Evolutionary conservation across 30 jellyfish, hydroid and myxozoan species (phyloP).

Genomic region (Cassiopea andromeda): DNA sequence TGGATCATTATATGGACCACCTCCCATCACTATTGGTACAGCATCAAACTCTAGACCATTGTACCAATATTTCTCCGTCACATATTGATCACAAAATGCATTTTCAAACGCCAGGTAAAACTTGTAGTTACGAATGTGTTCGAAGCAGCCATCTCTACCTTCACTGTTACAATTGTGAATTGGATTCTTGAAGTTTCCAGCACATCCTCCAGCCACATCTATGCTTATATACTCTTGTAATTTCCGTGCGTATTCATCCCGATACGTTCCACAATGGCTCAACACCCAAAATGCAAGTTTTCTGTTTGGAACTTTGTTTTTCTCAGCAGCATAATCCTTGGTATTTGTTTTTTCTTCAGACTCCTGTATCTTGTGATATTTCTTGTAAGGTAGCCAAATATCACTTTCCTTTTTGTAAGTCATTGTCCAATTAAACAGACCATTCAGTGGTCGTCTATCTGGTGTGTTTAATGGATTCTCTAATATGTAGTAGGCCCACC

Average conservation of each 20-base stretch:
- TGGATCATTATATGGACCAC: constrained; percentile 74
- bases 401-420: constrained; percentile 62
- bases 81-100: constrained; percentile 64
- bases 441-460: constrained; percentile 68
- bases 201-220: constrained; percentile 72
- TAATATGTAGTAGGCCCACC: constrained; percentile 95
- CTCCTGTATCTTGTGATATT: constrained; percentile 3
- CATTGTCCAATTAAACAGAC: constrained; percentile 86
- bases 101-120: constrained; percentile 73
- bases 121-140: no score
- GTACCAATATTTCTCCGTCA: constrained; percentile 77
- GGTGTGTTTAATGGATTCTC: constrained; percentile 91
- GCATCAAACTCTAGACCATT: constrained; percentile 26
- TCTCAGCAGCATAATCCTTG: constrained; percentile 54
- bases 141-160: constrained; percentile 53
- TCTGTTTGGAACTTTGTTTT: constrained; percentile 34
- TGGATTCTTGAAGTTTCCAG: constrained; percentile 5
- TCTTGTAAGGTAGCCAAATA: constrained; percentile 53
- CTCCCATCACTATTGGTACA: constrained; percentile 78
- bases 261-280: constrained; percentile 61
- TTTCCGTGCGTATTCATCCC: constrained; percentile 40
- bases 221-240: constrained; percentile 41
- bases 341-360: constrained; percentile 9
- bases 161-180: constrained; percentile 4
- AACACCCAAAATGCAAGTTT: constrained; percentile 53